Evolutionary conservation across 2,888 invertebrate genomes (phyloP).

Genomic region (Epinotia bilunana): DNA sequence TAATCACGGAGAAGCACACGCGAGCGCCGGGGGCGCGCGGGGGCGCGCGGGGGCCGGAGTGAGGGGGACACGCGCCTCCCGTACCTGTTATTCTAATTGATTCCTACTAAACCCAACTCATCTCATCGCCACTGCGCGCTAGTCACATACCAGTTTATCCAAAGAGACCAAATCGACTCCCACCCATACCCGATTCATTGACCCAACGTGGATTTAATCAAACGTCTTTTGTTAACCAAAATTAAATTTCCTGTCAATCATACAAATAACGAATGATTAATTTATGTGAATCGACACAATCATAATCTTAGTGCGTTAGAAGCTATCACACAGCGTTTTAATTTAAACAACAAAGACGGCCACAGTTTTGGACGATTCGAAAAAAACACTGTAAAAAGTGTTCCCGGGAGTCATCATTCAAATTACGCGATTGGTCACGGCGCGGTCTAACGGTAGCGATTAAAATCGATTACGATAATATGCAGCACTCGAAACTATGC

Average conservation of each 20-base stretch:
- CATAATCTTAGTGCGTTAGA: conserved; percentile 43
- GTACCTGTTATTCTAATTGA: conserved; percentile 45
- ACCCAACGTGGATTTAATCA: conserved; percentile 45
- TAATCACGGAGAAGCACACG: conserved; percentile 25
- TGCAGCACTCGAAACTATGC: conserved; percentile 63
- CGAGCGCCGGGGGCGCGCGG: conserved; percentile 1
- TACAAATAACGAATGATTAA: conserved; percentile 46
- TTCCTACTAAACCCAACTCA: conserved; percentile 42
- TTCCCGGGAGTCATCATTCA: conserved; percentile 67
- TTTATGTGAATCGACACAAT: conserved; percentile 46
- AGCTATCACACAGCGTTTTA: conserved; percentile 45
- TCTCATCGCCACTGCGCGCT: conserved; percentile 31
- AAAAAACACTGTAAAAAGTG: conserved; percentile 57
- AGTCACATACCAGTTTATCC: conserved; percentile 37
- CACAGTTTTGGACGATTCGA: conserved; percentile 47
- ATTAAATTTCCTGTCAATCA: conserved; percentile 46
- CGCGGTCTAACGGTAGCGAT: conserved; percentile 61
- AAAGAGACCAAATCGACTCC: conserved; percentile 40
- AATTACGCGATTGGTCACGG: conserved; percentile 70
- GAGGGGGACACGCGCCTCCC: conserved; percentile 29
- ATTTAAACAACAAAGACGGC: conserved; percentile 45
- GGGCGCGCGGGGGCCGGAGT: conserved; percentile 15
- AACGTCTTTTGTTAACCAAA: conserved; percentile 45
- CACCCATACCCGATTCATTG: conserved; percentile 40
- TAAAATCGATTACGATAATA: conserved; percentile 61